Base-by-base conservation (phyloP, 2,888 invertebrate genomes). In the Geotrupes spiniger region DNA sequence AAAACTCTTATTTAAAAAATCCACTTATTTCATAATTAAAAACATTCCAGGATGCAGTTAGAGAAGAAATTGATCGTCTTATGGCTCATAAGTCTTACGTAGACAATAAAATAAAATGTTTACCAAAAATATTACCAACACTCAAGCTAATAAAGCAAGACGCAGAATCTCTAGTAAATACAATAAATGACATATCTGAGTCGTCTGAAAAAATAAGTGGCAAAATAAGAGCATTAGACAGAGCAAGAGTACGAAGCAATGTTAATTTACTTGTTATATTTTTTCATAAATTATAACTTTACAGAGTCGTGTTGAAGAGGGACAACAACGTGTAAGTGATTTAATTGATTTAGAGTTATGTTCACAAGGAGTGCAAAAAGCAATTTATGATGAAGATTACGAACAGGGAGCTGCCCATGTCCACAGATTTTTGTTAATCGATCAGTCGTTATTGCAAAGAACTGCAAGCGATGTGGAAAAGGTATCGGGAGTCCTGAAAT, bases 401-500 rank as follows among this genome's bases (percentile, higher is more conserved):
- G 99, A 99, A 73, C 89, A 91, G 74, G 95, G 96, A 44, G 97
- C 98, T 8, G 92, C 86, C 0, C 97, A 97, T 68, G 89, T 99
- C 36, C 92, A 96, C 60, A 81, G 98, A 33, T 97, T 93, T 73
- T 78, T 96, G 31, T 86, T 89, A 43, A 92, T 97, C 85, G 96
- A 96, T 74, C 92, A 94, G 63, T 83, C 83, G 52, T 76, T 89
- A 8, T 67, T 92, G 4, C 82, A 85, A 63, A 81, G 85, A 66
- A 88, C 89, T 3, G 88, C 89, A 0, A 82, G 83, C 58, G 82
- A 93, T 77, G 78, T 92, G 63, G 83, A 80, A 59, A 79, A 78
- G 76, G 82, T 83, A 17, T 80, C 81, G n/a, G 82, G 82, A 46
- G 78, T 89, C 48, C 81, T 84, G 39, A 84, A 81, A 56, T 87